phyloP scores from a whole-genome alignment of 2,113 vertebrate genomes.

The Channa maculata region DNA sequence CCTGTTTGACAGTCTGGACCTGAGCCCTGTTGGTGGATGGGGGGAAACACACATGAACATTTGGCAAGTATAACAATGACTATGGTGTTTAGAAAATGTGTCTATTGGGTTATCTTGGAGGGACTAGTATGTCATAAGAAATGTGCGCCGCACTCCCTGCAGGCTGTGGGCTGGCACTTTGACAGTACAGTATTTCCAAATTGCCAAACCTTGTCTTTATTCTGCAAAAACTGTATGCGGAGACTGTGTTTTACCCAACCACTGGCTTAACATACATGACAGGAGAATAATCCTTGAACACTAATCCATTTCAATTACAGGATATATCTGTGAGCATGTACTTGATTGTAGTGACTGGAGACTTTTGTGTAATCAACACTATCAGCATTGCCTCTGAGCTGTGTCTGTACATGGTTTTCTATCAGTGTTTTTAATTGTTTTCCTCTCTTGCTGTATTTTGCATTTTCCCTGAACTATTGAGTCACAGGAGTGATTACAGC shows the following conservation, averaged over 20 bases:
- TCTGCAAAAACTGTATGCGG: neutral
- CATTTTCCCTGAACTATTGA: conserved; percentile 39
- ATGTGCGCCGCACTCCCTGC: too few species aligned
- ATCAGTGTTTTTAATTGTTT: conserved; percentile 67
- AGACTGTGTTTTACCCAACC: conserved; percentile 4
- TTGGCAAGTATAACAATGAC: too few species aligned
- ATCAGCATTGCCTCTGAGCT: conserved; percentile 29
- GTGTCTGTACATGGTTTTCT: conserved; percentile 44
- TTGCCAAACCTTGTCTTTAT: neutral
- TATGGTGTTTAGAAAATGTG: too few species aligned
- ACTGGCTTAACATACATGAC: conserved; percentile 7
- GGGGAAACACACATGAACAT: too few species aligned
- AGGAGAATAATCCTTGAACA: conserved; percentile 35
- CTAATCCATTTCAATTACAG: conserved; percentile 81
- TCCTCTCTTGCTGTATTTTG: conserved; percentile 31
- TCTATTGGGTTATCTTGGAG: too few species aligned
- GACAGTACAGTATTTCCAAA: too few species aligned
- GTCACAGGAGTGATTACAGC: conserved; percentile 44
- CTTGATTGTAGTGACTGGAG: conserved; percentile 59
- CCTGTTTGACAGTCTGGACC: too few species aligned
- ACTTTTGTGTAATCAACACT: conserved; percentile 52
- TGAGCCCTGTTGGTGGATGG: too few species aligned
- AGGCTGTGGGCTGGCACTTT: too few species aligned
- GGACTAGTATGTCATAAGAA: too few species aligned
- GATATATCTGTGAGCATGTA: conserved; percentile 59